These are phyloP conservation scores for Saturnia pavonia DNA, from an alignment of 2,888 invertebrate genomes.

Conservation along the genomic window DNA sequence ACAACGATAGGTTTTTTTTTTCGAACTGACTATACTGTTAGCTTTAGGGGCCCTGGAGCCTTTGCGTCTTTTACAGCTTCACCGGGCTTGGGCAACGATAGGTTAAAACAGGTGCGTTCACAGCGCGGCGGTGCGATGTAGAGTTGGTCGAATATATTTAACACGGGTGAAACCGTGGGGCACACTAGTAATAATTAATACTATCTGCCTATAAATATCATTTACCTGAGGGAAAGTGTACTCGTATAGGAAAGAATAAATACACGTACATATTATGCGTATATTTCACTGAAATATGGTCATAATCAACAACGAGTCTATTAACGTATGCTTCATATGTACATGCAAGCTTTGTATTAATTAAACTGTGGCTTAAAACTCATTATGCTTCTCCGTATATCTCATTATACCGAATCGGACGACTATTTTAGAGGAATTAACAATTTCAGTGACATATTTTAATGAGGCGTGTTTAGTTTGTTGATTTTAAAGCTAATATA, in stretches of 20 bases:
- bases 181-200: too few relatives aligned
- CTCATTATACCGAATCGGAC: background rate
- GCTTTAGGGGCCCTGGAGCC: too few relatives aligned
- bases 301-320: background rate
- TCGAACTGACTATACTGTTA: too few relatives aligned
- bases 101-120: too few relatives aligned
- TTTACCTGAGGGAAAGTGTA: background rate
- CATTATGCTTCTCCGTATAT: background rate
- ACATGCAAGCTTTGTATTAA: background rate
- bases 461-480: background rate
- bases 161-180: too few relatives aligned
- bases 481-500: background rate
- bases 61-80: too few relatives aligned
- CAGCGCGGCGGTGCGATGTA: too few relatives aligned
- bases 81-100: too few relatives aligned
- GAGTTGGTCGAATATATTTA: too few relatives aligned
- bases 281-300: background rate
- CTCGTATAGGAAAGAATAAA: too few relatives aligned
- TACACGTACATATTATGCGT: background rate
- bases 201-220: too few relatives aligned
- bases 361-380: background rate
- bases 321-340: background rate
- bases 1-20: too few relatives aligned
- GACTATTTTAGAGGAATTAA: background rate
- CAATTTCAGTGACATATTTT: background rate